A percentile compares a stretch with the other conserved stretches of the same genome.
Conservation (phyloP, 2,888 invertebrate genomes). For the Chrysolina oricalcia region DNA sequence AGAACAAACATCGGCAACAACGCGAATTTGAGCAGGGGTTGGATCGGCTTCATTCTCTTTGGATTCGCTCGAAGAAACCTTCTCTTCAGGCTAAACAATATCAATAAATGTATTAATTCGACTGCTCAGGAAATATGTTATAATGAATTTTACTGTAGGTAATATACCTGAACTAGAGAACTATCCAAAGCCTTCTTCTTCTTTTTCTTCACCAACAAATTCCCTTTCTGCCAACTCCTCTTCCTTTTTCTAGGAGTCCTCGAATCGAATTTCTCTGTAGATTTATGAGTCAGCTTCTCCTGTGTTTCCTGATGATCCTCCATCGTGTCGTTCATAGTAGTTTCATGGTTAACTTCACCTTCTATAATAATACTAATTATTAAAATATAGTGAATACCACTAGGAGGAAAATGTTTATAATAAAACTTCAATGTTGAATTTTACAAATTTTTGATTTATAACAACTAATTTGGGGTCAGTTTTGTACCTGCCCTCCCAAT, state of each 20-base stretch:
- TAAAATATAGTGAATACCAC: background rate
- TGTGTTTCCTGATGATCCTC: slow-evolving; percentile 4
- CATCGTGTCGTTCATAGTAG: background rate
- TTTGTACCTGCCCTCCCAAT: too few species aligned
- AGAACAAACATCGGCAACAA: background rate
- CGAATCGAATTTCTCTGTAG: background rate
- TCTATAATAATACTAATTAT: slow-evolving; percentile 23
- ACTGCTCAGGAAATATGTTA: background rate
- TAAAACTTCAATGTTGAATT: too few species aligned
- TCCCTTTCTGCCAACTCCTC: slow-evolving; percentile 74
- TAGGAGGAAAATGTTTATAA: too few species aligned
- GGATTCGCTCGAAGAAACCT: slow-evolving; percentile 62
- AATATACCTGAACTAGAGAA: slow-evolving; percentile 6
- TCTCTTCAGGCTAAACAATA: slow-evolving; percentile 39
- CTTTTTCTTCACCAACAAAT: slow-evolving; percentile 70
- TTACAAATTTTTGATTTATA: too few species aligned
- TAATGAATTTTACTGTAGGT: background rate
- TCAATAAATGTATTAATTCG: background rate
- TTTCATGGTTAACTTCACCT: slow-evolving; percentile 32
- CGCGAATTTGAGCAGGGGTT: slow-evolving; percentile 35
- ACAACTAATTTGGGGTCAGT: too few species aligned
- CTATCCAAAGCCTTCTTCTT: slow-evolving; percentile 10
- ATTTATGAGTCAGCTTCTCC: background rate
- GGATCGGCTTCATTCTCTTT: slow-evolving; percentile 63
- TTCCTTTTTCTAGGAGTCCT: slow-evolving; percentile 63